Conservation (phyloP, 1,140 invertebrate genomes). For the Drosophila arizonae region DNA sequence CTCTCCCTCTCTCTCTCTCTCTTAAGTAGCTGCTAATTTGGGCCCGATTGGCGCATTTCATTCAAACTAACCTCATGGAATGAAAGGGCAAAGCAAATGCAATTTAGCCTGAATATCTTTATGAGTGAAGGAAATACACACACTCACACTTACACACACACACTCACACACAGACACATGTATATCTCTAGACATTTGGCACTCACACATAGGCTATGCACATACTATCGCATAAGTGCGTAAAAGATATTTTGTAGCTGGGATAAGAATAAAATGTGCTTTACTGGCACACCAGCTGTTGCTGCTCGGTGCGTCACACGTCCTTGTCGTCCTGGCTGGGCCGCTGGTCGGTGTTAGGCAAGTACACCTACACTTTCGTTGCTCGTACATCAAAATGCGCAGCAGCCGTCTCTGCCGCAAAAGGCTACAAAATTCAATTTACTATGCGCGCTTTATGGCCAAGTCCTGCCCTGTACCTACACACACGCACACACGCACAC, state of each 20-base stretch:
- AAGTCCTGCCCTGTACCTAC: slow-evolving; percentile 41
- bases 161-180: not conserved
- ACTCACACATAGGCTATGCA: slow-evolving; percentile 15
- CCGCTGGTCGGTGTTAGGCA: not conserved
- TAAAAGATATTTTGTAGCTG: slow-evolving; percentile 34
- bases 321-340: not conserved
- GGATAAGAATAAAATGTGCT: slow-evolving; percentile 30
- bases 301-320: slow-evolving; percentile 24
- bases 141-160: not conserved
- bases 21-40: slow-evolving; percentile 36
- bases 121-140: slow-evolving; percentile 21
- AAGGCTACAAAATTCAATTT: slow-evolving; percentile 80
- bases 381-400: slow-evolving; percentile 40
- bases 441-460: slow-evolving; percentile 79
- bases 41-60: slow-evolving; percentile 28
- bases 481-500: not conserved
- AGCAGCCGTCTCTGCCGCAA: slow-evolving; percentile 52
- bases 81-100: slow-evolving; percentile 20
- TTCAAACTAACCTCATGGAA: slow-evolving; percentile 13
- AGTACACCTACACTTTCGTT: slow-evolving; percentile 28
- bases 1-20: not conserved
- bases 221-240: slow-evolving; percentile 23
- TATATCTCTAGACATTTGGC: slow-evolving; percentile 29
- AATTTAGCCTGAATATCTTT: slow-evolving; percentile 46
- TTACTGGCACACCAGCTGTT: slow-evolving; percentile 33